Percentiles rank a stretch among this genome's conserved stretches.
Conservation (phyloP, 2,113 vertebrate genomes). For the Hymenochirus boettgeri region DNA sequence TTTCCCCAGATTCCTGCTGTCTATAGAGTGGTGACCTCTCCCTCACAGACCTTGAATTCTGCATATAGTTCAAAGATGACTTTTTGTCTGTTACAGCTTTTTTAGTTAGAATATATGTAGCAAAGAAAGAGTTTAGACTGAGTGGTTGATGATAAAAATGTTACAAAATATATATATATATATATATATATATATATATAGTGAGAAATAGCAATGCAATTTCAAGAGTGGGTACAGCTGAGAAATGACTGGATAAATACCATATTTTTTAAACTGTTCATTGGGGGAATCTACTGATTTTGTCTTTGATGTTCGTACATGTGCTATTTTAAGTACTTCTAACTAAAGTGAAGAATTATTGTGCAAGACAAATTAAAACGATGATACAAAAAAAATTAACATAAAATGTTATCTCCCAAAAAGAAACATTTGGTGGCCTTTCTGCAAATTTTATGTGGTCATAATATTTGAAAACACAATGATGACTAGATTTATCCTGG, state of each 20-base stretch:
- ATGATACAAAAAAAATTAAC: no score
- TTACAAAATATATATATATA: slow-evolving; percentile 18
- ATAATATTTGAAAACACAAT: neutral
- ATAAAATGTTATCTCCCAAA: no score
- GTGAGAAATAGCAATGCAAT: neutral
- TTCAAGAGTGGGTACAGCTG: slow-evolving; percentile 18
- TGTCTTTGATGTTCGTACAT: neutral
- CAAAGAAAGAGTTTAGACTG: slow-evolving; percentile 27
- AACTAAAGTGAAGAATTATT: neutral
- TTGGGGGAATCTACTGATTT: neutral
- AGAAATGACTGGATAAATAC: slow-evolving; percentile 29
- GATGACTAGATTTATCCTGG: neutral
- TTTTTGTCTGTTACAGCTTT: slow-evolving; percentile 38
- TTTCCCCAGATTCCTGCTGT: neutral
- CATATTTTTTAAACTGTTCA: neutral
- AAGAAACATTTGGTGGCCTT: no score
- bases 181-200: slow-evolving; percentile 25
- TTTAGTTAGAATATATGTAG: slow-evolving; percentile 41
- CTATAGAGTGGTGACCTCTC: slow-evolving; percentile 34
- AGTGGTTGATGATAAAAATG: slow-evolving; percentile 26
- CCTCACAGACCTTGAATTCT: slow-evolving; percentile 29
- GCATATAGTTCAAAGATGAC: slow-evolving; percentile 34
- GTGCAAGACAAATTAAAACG: neutral
- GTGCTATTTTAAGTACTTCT: neutral
- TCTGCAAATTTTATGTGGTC: no score